phyloP scores from a whole-genome alignment of 64 coral and sea anemone genomes.

The Anthopleura sola region DNA sequence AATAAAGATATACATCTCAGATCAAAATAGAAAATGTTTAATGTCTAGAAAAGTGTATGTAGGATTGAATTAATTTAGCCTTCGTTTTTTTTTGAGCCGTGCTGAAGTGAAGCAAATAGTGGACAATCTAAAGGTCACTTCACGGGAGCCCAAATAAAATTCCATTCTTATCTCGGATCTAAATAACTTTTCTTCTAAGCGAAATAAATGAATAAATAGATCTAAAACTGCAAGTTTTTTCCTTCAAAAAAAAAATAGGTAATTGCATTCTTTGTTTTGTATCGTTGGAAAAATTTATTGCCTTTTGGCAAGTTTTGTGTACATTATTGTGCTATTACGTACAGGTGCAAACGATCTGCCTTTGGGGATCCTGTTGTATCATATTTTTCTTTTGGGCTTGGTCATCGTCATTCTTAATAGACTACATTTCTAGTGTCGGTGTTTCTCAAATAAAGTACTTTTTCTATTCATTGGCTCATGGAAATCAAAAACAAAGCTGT shows the following conservation, averaged over 20 bases:
- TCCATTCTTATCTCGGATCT: too few relatives aligned
- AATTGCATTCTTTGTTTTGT: not conserved
- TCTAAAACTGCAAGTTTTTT: not conserved
- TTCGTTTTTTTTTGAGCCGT: too few relatives aligned
- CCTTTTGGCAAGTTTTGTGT: not conserved
- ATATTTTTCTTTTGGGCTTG: not conserved
- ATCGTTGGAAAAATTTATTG: not conserved
- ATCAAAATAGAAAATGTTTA: too few relatives aligned
- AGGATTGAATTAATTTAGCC: too few relatives aligned
- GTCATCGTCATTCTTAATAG: not conserved
- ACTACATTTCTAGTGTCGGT: not conserved
- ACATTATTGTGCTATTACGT: not conserved
- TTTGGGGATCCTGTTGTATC: not conserved
- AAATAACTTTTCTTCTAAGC: too few relatives aligned
- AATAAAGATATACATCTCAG: too few relatives aligned
- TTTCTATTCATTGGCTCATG: not conserved
- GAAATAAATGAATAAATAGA: not conserved
- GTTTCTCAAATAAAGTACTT: not conserved
- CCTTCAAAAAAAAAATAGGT: not conserved
- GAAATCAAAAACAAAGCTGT: constrained; percentile 12
- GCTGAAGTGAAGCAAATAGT: too few relatives aligned
- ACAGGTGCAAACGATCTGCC: not conserved
- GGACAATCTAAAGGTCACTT: too few relatives aligned
- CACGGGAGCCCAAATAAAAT: too few relatives aligned
- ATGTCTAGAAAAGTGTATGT: too few relatives aligned